Percentiles rank a stretch among this genome's conserved stretches.
phyloP scores from a whole-genome alignment of 2,113 vertebrate species.

The Crypturellus undulatus region DNA sequence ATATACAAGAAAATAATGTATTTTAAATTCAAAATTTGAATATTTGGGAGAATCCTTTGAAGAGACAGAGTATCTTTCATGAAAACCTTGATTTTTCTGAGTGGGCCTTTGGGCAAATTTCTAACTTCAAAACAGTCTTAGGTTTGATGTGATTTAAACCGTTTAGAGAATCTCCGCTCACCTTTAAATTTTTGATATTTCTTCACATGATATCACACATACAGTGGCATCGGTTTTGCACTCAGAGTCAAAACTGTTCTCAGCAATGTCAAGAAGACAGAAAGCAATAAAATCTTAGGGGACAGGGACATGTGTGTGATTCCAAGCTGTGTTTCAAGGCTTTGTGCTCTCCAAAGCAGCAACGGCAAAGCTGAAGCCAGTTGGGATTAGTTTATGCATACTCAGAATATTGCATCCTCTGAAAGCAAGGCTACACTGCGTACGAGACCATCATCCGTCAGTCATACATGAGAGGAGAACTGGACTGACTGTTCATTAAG shows the following conservation, averaged over 20 bases:
- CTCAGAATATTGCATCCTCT: background rate
- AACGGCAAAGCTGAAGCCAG: background rate
- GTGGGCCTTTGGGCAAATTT: background rate
- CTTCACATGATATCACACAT: background rate
- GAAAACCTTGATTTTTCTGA: background rate
- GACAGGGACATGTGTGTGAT: background rate
- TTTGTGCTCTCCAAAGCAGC: background rate
- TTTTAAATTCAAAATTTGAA: background rate
- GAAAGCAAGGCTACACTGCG: background rate
- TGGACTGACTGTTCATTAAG: background rate
- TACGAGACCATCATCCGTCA: background rate
- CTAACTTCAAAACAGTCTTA: background rate
- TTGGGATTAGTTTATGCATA: background rate
- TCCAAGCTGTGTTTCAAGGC: background rate
- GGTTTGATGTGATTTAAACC: background rate
- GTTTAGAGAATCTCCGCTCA: background rate
- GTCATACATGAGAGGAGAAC: background rate
- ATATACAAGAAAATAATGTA: background rate
- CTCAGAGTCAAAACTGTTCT: slow-evolving; percentile 43
- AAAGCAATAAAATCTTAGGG: background rate
- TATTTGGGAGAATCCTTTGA: background rate
- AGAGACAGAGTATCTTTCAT: background rate
- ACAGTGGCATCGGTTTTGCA: slow-evolving; percentile 32
- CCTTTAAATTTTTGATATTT: slow-evolving; percentile 32
- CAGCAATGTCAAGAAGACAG: slow-evolving; percentile 9